Percentiles rank a stretch among this genome's conserved stretches.
These are phyloP conservation scores for Deilephila elpenor DNA, from an alignment of 2,888 invertebrate genomes.

Conservation along the genomic window DNA sequence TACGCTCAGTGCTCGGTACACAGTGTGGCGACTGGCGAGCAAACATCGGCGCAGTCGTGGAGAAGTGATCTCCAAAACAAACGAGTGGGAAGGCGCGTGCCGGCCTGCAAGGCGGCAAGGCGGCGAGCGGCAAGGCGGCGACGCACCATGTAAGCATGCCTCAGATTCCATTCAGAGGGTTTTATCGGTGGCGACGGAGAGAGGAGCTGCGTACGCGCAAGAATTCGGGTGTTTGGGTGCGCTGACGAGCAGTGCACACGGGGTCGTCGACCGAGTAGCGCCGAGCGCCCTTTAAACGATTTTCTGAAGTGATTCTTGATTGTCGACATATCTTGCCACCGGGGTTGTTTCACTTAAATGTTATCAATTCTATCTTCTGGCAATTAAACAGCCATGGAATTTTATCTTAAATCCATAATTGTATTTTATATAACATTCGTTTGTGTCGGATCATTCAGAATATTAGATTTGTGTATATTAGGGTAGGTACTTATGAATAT, in stretches of 20 bases:
- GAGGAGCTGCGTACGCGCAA: slow-evolving; percentile 74
- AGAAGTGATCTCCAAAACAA: slow-evolving; percentile 49
- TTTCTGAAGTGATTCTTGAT: slow-evolving; percentile 52
- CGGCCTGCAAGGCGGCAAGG: slow-evolving; percentile 32
- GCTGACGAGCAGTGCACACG: slow-evolving; percentile 42
- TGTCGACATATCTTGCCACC: slow-evolving; percentile 38
- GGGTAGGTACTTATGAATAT: neutral
- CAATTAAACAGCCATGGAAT: slow-evolving; percentile 5
- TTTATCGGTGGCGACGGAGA: slow-evolving; percentile 54
- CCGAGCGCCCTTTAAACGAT: slow-evolving; percentile 62
- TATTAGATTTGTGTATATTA: neutral
- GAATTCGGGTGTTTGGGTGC: slow-evolving; percentile 74
- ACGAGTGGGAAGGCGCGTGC: slow-evolving; percentile 53
- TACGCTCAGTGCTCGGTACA: neutral
- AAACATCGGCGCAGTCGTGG: neutral
- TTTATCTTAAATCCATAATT: neutral
- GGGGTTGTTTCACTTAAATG: slow-evolving; percentile 21
- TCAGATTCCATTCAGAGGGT: slow-evolving; percentile 68
- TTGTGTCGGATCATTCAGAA: neutral
- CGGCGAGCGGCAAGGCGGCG: slow-evolving; percentile 41
- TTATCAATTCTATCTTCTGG: neutral
- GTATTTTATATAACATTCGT: neutral
- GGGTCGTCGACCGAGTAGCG: slow-evolving; percentile 66
- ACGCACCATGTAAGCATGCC: slow-evolving; percentile 59
- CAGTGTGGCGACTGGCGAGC: neutral